Base-by-base conservation (phyloP, 2,888 invertebrate species). In the Cryptosula pallasiana region DNA sequence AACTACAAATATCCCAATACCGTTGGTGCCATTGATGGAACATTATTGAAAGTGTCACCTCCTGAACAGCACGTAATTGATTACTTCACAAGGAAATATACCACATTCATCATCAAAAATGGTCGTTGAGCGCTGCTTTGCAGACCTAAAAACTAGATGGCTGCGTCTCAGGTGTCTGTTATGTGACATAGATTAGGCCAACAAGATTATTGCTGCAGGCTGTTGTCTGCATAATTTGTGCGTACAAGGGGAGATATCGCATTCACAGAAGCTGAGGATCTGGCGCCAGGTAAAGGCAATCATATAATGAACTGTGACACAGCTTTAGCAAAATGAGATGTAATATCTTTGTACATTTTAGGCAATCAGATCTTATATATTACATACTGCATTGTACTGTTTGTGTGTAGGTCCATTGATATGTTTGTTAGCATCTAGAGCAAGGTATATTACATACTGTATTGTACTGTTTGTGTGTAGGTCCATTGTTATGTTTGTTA, bases 211-310 rank as follows among this genome's bases (percentile, higher is more conserved):
- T 23, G 55, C 55, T 23, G 23, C 23, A 20, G 16, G 55, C 23
- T 55, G 55, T 25, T 55, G 55, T 55, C 55, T 55, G 5, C 55
- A 55, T n/a, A 55, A 55, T 23, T 16, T 55, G 9, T 55, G 55
- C 23, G 25, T 55, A 23, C 5, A 55, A 25, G 3, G 25, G 16
- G 55, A 25, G 25, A 20, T 9, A 45, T n/a, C n/a, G 45, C n/a
- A n/a, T n/a, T n/a, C n/a, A n/a, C n/a, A n/a, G n/a, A n/a, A n/a
- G n/a, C n/a, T n/a, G n/a, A n/a, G n/a, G n/a, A n/a, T n/a, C n/a
- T n/a, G n/a, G n/a, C n/a, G n/a, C n/a, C n/a, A n/a, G n/a, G n/a
- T n/a, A n/a, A n/a, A n/a, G n/a, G n/a, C n/a, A n/a, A n/a, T n/a
- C n/a, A n/a, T n/a, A n/a, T n/a, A n/a, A n/a, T n/a, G n/a, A n/a